Evolutionary conservation across 2,113 vertebrate genomes (phyloP).

Genomic region (Corapipo altera): DNA sequence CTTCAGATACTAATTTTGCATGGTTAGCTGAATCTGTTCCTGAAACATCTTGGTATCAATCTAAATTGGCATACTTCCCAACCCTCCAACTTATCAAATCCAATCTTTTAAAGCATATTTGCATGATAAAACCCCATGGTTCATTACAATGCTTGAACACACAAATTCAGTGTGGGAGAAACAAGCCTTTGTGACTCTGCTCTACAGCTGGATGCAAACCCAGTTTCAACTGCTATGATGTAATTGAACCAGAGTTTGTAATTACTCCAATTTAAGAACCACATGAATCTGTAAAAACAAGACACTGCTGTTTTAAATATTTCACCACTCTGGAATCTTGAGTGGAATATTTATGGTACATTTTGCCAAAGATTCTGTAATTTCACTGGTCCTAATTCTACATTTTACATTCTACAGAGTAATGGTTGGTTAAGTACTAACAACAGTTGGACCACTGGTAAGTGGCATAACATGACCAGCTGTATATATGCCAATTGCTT

Average conservation of each 20-base stretch:
- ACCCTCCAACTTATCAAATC: not conserved
- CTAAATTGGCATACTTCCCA: not conserved
- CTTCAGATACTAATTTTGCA: not conserved
- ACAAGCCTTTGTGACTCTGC: not conserved
- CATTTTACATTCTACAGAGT: not conserved
- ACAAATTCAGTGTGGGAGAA: not conserved
- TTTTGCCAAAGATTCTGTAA: not conserved
- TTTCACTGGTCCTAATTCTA: not conserved
- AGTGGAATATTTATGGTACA: not conserved
- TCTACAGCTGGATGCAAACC: not conserved
- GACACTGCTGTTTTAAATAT: not conserved
- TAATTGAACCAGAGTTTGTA: not conserved
- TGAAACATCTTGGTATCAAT: not conserved
- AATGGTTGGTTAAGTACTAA: not conserved
- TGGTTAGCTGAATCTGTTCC: not conserved
- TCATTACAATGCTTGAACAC: not conserved
- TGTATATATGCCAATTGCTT: not conserved
- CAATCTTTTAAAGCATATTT: not conserved
- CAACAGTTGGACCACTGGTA: not conserved
- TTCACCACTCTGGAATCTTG: not conserved
- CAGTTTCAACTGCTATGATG: not conserved
- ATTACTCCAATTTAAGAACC: not conserved
- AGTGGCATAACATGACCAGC: not conserved
- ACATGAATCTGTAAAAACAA: not conserved
- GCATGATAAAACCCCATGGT: not conserved